Evolutionary conservation across 2,888 invertebrate species (phyloP).

Genomic region (Merodon equestris): DNA sequence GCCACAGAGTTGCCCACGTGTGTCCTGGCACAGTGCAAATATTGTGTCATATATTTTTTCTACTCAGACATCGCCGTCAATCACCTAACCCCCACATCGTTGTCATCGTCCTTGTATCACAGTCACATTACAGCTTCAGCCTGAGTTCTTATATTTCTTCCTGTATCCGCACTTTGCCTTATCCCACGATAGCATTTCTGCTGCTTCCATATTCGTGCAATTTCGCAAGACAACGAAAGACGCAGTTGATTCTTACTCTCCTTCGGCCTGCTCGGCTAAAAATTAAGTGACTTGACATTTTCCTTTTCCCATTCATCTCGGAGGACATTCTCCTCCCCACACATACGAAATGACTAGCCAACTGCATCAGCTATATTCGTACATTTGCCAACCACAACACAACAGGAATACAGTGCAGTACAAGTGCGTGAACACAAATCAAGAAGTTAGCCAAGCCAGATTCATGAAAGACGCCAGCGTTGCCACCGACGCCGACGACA

Average conservation of each 20-base stretch:
- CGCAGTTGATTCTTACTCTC: conserved; percentile 1
- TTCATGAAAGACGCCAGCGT: conserved; percentile 45
- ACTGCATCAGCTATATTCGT: conserved; percentile 8
- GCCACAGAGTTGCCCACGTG: conserved; percentile 35
- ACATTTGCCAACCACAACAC: conserved; percentile 50
- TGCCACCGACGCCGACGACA: conserved; percentile 14
- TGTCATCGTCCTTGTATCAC: too few relatives aligned
- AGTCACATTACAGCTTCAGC: background rate
- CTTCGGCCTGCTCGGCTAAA: too few relatives aligned
- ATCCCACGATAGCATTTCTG: conserved; percentile 36
- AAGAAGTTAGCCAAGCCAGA: conserved; percentile 50
- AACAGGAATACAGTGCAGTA: conserved; percentile 16
- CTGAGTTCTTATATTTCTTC: conserved; percentile 8
- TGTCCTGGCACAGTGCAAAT: conserved; percentile 21
- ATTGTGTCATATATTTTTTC: conserved; percentile 10
- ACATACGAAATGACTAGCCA: conserved; percentile 12
- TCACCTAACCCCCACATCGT: conserved; percentile 40
- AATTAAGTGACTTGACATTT: conserved; percentile 65
- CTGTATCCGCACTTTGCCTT: conserved; percentile 13
- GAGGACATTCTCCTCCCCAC: conserved; percentile 29
- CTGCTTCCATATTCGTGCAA: conserved; percentile 28
- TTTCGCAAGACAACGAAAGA: conserved; percentile 28
- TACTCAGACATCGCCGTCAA: conserved; percentile 33
- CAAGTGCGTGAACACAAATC: conserved; percentile 50
- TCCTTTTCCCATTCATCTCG: conserved; percentile 58